Conservation (phyloP, 2,113 vertebrate genomes). For the Xiphophorus hellerii region DNA sequence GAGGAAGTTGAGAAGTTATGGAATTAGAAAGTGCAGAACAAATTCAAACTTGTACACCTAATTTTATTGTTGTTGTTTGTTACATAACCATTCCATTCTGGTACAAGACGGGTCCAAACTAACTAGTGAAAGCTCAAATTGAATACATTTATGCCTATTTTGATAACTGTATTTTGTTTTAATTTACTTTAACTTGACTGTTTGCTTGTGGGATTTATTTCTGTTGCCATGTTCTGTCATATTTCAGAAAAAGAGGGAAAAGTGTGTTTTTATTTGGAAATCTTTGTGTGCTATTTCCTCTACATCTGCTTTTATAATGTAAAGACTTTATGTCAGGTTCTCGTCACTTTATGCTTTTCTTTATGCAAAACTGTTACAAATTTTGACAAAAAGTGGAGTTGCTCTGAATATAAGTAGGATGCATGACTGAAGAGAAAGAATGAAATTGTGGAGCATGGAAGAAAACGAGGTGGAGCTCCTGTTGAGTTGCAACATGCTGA, state of each 20-base stretch:
- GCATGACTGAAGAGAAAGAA: neutral
- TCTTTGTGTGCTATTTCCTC: neutral
- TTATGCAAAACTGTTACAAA: conserved; percentile 2
- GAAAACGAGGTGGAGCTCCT: conserved; percentile 4
- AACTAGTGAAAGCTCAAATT: neutral
- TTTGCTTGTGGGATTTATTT: neutral
- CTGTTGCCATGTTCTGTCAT: neutral
- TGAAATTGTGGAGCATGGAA: neutral
- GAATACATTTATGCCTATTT: neutral
- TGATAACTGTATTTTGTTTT: neutral
- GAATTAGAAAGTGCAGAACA: neutral
- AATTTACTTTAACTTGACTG: neutral
- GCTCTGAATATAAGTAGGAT: neutral
- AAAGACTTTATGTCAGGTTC: neutral
- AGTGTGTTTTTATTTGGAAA: neutral
- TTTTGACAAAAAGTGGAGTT: neutral
- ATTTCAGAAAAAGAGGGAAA: neutral
- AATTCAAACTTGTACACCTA: neutral
- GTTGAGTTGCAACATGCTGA: neutral
- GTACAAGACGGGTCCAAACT: neutral
- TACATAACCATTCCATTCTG: neutral
- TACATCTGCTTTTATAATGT: neutral
- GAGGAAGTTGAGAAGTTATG: neutral
- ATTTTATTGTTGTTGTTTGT: neutral
- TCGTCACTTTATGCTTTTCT: neutral